phyloP scores from a whole-genome alignment of 2,797 vertebrate species.

The Peromyscus aztecus region DNA sequence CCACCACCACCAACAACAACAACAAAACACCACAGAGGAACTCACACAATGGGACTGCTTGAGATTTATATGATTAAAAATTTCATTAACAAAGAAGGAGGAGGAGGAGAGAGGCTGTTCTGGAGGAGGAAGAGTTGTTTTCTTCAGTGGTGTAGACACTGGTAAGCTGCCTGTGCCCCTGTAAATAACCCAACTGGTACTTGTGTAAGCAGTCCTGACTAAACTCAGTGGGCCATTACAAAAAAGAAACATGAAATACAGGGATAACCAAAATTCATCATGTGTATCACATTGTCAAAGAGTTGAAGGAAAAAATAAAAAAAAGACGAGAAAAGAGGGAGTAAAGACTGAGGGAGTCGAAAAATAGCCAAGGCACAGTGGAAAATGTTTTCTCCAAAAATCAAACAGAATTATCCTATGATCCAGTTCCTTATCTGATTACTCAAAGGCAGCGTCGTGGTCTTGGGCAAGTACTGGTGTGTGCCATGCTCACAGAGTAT shows the following conservation, averaged over 20 bases:
- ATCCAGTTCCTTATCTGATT: neutral
- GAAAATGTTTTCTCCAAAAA: conserved; percentile 14
- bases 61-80: neutral
- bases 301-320: too few relatives aligned
- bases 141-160: neutral
- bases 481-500: neutral
- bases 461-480: neutral
- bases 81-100: neutral
- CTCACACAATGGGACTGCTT: neutral
- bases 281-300: neutral
- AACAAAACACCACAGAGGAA: neutral
- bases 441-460: neutral
- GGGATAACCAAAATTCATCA: neutral
- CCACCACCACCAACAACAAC: too few relatives aligned
- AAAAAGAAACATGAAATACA: too few relatives aligned
- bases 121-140: neutral
- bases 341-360: neutral
- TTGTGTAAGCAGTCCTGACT: neutral
- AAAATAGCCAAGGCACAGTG: neutral
- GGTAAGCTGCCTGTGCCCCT: too few relatives aligned
- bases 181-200: neutral
- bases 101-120: neutral
- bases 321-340: neutral
- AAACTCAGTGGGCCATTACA: neutral
- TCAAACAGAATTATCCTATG: neutral